Base-by-base conservation (phyloP, 2,888 invertebrate genomes). In the Graphium colonna region DNA sequence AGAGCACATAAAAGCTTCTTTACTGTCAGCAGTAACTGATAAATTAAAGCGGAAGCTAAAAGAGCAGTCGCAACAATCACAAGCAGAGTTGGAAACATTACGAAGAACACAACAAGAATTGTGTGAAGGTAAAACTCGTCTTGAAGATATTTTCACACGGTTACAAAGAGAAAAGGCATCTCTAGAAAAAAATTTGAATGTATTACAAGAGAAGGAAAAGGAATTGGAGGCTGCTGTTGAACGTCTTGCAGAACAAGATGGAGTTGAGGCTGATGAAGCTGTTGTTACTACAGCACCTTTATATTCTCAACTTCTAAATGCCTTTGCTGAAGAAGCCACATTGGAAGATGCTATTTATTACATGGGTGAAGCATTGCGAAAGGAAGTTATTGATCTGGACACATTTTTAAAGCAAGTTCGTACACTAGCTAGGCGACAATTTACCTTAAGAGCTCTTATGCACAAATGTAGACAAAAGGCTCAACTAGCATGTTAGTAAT, bases 291-390 rank as follows among this genome's bases (percentile, higher is more conserved):
- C 98, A 51, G 97, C 98, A 17, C 98, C 99, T 0, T 88, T 99
- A 43, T 98, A 98, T 75, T 96, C 96, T 85, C 98, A 98, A 95
- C 93, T 99, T 71, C 84, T 98, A 57, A 97, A 96, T 83, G 95
- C 97, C 40, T 98, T 97, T 90, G 97, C 98, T 46, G 98, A 99
- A 82, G 99, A 99, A 90, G 97, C 98, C 59, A 98, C 99, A 12
- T 93, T 97, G 49, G 99, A 99, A 90, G 99, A 99, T 91, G 97
- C 98, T 57, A 98, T 99, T 74, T 99, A 99, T 80, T 98, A 98
- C 77, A 94, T 99, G 85, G 98, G 98, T 7, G 98, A 98, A 89
- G 98, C 97, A 8, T 83, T 99, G 57, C 92, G 98, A 60, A 94
- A 96, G 66, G 95, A 96, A 58, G 96, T 97, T 5, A 96, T 99